A percentile compares a stretch with the other conserved stretches of the same genome.
These are phyloP conservation scores for Podarcis muralis DNA, from an alignment of 2,113 vertebrate species.

Conservation along the genomic window DNA sequence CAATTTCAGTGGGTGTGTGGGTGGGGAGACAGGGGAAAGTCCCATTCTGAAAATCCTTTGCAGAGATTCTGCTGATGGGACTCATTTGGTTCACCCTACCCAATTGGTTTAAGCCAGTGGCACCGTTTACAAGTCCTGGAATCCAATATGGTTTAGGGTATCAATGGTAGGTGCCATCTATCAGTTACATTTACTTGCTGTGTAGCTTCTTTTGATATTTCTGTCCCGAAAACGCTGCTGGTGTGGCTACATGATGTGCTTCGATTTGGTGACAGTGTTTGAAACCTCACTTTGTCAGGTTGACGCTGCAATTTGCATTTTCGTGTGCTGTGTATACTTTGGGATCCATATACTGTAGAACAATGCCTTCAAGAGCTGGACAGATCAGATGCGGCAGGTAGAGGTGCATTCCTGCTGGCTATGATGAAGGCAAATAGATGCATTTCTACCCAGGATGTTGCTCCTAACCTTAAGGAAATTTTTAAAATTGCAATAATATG, in stretches of 20 bases:
- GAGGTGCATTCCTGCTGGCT: conserved; percentile 1
- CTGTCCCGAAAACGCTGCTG: fast-evolving
- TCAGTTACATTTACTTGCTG: background rate
- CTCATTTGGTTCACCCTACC: too few relatives aligned
- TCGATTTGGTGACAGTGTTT: background rate
- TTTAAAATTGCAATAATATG: conserved; percentile 7
- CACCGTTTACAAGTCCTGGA: background rate
- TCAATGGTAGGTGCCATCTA: background rate
- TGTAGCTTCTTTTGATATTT: background rate
- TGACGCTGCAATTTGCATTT: background rate
- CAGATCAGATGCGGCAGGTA: background rate
- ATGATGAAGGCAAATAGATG: fast-evolving
- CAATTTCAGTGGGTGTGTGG: too few relatives aligned
- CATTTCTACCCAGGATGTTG: background rate
- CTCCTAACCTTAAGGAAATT: conserved; percentile 13
- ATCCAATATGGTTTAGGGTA: too few relatives aligned
- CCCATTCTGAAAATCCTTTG: too few relatives aligned
- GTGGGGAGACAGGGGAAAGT: background rate
- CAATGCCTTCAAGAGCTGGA: background rate
- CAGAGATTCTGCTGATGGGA: too few relatives aligned
- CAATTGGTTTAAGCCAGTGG: too few relatives aligned
- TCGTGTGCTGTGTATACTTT: background rate
- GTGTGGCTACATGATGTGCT: background rate
- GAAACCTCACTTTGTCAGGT: background rate
- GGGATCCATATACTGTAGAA: conserved; percentile 9